A percentile compares a stretch with the other conserved stretches of the same genome.
These are phyloP conservation scores for Chelonus formosanus DNA, from an alignment of 2,888 invertebrate species.

Conservation along the genomic window DNA sequence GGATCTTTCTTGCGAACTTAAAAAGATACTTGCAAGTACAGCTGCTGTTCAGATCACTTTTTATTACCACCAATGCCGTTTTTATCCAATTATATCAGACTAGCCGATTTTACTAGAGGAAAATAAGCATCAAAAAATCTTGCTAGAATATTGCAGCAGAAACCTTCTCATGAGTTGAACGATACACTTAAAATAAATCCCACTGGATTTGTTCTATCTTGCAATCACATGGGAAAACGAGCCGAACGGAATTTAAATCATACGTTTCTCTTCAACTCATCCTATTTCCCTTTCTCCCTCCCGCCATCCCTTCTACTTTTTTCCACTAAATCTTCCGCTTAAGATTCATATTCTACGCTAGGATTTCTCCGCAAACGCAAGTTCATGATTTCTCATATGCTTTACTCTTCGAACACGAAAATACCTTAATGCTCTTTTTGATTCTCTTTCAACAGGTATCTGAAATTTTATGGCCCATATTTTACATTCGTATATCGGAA, in stretches of 20 bases:
- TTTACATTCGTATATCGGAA: slow-evolving; percentile 33
- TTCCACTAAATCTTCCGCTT: not conserved
- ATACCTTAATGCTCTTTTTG: slow-evolving; percentile 9
- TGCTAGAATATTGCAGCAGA: too few species aligned
- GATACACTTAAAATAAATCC: too few species aligned
- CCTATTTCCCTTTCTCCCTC: not conserved
- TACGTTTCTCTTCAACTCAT: not conserved
- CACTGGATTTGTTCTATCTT: too few species aligned
- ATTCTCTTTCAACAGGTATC: slow-evolving; percentile 27
- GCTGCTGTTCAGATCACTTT: slow-evolving; percentile 6
- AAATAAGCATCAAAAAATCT: too few species aligned
- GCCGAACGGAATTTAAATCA: not conserved
- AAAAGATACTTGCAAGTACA: slow-evolving; percentile 3
- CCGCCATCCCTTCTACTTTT: not conserved
- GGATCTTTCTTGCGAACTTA: not conserved
- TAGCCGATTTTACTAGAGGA: not conserved
- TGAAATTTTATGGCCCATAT: slow-evolving; percentile 36
- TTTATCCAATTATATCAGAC: not conserved
- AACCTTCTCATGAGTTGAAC: too few species aligned
- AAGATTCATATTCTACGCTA: slow-evolving; percentile 4
- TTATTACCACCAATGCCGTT: not conserved
- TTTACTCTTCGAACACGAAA: slow-evolving; percentile 12
- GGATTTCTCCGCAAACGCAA: slow-evolving; percentile 36
- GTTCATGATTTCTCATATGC: slow-evolving; percentile 13
- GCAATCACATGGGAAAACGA: too few species aligned